Evolutionary conservation across 2,888 invertebrate genomes (phyloP), one percentile per base, ranked within the genome.

Genomic region (Parnassius orleans): DNA sequence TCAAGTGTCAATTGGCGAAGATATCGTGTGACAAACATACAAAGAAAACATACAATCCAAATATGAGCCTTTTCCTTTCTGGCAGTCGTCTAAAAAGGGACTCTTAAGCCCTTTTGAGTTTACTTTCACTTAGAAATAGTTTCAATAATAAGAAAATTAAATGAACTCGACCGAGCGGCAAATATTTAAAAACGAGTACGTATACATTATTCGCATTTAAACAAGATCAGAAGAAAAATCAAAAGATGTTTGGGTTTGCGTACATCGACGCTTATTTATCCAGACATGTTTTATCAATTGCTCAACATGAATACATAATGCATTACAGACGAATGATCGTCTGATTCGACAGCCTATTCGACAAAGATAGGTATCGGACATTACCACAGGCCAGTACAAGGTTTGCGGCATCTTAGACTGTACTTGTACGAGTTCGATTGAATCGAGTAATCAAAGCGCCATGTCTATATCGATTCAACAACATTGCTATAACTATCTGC

Each of bases 381-480:
- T 87, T 84, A 85, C 84, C 81, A 79, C 81, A 78, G 79, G 79
- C 77, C 80, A 77, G 79, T 79, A 83, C 82, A 82, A 74, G 78
- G 75, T 73, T 75, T 73, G 76, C 73, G 75, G 76, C 75, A 74
- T 76, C 72, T 71, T 68, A 75, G 75, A 74, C 71, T 73, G 80
- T 70, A 78, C 80, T 75, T 78, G 81, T 81, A 82, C 82, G 77
- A 83, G 80, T 82, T 77, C 81, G 83, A 86, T 83, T 86, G 83
- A 88, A 89, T 86, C 89, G 81, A 84, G 82, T 84, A 90, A 90
- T 90, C 90, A 90, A 87, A 87, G 83, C 84, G 77, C 85, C 88
- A 83, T 87, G 90, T 90, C 87, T 83, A 80, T 85, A 87, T 87
- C 86, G 84, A 87, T 86, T 81, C 86, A 84, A 87, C 87, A 86